These are phyloP conservation scores for Ictalurus furcatus DNA, from an alignment of 2,113 vertebrate species.

Conservation along the genomic window DNA sequence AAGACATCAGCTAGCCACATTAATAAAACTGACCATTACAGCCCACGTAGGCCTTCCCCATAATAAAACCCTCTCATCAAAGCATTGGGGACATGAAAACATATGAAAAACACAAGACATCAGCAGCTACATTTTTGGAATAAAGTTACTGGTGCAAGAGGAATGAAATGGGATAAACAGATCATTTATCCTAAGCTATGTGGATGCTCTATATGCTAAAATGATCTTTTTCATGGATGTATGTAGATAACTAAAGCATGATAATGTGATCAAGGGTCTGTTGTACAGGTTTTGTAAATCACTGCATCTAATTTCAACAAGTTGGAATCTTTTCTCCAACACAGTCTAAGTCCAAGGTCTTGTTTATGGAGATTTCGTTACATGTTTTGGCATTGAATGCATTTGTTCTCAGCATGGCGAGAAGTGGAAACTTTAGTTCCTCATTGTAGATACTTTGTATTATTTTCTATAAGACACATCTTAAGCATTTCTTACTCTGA, in stretches of 20 bases:
- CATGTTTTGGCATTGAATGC: neutral
- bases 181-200: neutral
- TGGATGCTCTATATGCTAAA: neutral
- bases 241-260: neutral
- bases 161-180: neutral
- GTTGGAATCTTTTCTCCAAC: neutral
- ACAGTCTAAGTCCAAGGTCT: neutral
- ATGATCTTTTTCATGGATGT: neutral
- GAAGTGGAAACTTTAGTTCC: neutral
- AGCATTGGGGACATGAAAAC: neutral
- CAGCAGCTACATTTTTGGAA: neutral
- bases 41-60: neutral
- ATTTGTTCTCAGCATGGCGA: neutral
- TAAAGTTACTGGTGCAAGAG: neutral
- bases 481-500: neutral
- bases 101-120: neutral
- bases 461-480: neutral
- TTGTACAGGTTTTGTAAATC: neutral
- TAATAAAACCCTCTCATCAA: neutral
- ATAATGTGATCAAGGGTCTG: neutral
- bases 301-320: neutral
- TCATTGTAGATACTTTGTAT: neutral
- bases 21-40: conserved; percentile 6
- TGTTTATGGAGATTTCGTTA: neutral
- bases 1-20: conserved; percentile 18